Evolutionary conservation across 2,113 vertebrate genomes (phyloP), one percentile per base, ranked within the genome.

Genomic region (Corynorhinus townsendii): DNA sequence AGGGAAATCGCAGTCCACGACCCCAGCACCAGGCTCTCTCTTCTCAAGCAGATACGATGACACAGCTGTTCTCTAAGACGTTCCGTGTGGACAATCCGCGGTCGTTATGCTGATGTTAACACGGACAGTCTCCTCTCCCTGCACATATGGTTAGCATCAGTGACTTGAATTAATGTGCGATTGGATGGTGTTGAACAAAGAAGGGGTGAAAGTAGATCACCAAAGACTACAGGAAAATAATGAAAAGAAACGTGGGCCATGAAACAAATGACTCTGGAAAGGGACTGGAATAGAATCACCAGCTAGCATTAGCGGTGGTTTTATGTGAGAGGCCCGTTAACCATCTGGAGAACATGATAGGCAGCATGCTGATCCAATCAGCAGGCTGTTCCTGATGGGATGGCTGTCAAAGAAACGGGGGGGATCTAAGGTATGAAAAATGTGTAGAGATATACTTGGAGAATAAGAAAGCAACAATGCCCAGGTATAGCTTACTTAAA

Each of bases 241-340:
- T 62, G 45, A 80, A 76, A 91, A 43, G 71, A 86, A 96, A 95
- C 89, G 76, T 47, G 90, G 79, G 84, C 69, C 79, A 86, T 54
- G 66, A 86, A 90, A 80, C 77, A 95, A 83, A 95, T 80, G 85
- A 92, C 73, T 95, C n/a, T 59, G 82, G 75, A 89, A 95, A 93
- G 75, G 47, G 86, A 71, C 73, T 11, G 45, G 91, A 96, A 93
- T 76, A 93, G 96, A 96, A 90, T 40, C 81, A 86, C 30, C 45
- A 76, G 84, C 72, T 59, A 90, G 73, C 93, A 92, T 86, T 59
- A 83, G 64, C 85, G 68, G 69, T 62, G 56, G 79, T 86, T 92
- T 95, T 97, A 95, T 95, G 91, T 96, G 93, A 88, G 82, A 93
- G 90, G 89, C 43, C 62, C 92, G 86, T 94, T 94, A 92, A 66